phyloP scores from a whole-genome alignment of 2,113 vertebrate species.

The Cacatua alba region DNA sequence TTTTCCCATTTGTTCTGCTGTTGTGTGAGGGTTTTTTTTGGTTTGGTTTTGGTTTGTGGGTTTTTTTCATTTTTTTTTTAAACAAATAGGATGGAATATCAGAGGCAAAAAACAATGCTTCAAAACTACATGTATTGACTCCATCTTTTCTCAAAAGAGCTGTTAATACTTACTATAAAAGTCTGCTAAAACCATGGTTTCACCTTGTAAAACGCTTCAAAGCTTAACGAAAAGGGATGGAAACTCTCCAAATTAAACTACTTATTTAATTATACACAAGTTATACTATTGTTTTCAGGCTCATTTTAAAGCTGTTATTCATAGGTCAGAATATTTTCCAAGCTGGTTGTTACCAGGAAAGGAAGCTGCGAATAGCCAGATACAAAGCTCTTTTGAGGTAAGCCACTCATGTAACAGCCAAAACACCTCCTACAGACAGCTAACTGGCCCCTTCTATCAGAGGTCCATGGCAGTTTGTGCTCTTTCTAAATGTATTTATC shows the following conservation, averaged over 20 bases:
- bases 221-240: not conserved
- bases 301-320: not conserved
- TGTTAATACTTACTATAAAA: not conserved
- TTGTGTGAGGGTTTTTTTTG: not conserved
- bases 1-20: not conserved
- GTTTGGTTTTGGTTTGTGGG: not conserved
- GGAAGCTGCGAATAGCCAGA: not conserved
- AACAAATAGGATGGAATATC: not conserved
- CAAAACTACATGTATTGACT: not conserved
- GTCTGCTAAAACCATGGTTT: not conserved
- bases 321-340: not conserved
- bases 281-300: not conserved
- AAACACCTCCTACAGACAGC: not conserved
- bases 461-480: not conserved
- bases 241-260: not conserved
- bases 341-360: not conserved
- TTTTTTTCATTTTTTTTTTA: not conserved
- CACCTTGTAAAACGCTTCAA: not conserved
- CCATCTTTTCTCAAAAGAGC: not conserved
- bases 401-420: not conserved
- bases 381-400: not conserved
- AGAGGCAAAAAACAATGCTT: not conserved
- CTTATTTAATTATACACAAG: not conserved
- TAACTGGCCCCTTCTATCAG: not conserved
- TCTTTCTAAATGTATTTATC: not conserved